Conservation (phyloP, 2,888 invertebrate species). For the Microchrysa polita region DNA sequence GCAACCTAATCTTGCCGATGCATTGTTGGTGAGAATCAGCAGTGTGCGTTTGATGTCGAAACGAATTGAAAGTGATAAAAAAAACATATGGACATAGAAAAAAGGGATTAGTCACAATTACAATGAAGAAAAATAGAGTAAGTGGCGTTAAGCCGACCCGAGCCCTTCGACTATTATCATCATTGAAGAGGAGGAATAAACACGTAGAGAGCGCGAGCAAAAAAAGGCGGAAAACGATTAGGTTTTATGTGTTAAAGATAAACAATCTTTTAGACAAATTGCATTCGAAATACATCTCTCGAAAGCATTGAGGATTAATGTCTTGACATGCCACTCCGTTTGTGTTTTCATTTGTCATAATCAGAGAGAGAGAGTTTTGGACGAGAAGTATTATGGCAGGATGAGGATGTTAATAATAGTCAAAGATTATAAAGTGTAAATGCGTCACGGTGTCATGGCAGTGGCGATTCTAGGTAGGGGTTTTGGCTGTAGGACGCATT, state of each 20-base stretch:
- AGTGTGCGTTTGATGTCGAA: constrained; percentile 23
- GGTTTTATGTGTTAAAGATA: constrained; percentile 26
- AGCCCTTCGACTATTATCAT: background rate
- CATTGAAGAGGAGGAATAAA: no score
- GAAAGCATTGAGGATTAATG: constrained; percentile 37
- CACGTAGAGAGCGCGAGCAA: no score
- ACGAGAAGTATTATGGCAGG: no score
- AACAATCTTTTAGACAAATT: constrained; percentile 10
- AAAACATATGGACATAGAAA: constrained; percentile 17
- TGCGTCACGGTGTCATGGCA: no score
- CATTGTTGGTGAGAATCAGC: constrained; percentile 39
- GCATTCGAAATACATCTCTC: constrained; percentile 8
- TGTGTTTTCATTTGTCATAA: no score
- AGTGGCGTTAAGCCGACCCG: constrained; percentile 30
- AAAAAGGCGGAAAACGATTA: constrained; percentile 31
- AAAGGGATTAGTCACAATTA: constrained; percentile 40
- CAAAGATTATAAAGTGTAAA: no score
- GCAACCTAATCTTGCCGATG: background rate
- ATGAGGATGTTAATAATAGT: no score
- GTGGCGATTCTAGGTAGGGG: no score
- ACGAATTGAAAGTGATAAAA: constrained; percentile 19
- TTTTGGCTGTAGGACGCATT: no score
- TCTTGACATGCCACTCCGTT: constrained; percentile 20
- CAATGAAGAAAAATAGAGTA: constrained; percentile 20
- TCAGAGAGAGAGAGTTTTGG: no score